Evolutionary conservation across 2,888 invertebrate species (phyloP), one percentile per base, ranked within the genome.

Genomic region (Orchesella flavescens): DNA sequence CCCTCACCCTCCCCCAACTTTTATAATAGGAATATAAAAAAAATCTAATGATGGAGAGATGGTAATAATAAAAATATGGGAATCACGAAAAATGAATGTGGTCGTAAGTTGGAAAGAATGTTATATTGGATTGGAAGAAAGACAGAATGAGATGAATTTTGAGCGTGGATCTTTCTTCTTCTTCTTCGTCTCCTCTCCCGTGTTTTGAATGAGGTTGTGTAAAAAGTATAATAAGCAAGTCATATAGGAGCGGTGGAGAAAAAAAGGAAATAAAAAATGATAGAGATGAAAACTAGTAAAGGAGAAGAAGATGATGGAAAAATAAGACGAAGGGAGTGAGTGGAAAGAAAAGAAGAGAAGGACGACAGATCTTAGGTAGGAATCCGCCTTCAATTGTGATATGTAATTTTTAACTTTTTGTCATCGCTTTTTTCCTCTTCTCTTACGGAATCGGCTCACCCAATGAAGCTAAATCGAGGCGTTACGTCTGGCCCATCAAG

Each of bases 351-450:
- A 69, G 81, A 81, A 68, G 83, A 81, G 76, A 82, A 82, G 81
- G 86, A 86, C 82, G 86, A 88, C 87, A 87, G 86, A 86, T 87
- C 85, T 83, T 83, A 86, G 86, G 86, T 86, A 86, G 85, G 88
- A 88, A 88, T 88, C 88, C 88, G 88, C 88, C 88, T 88, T 88
- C 87, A 87, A 87, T 88, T 88, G 87, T 87, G 88, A 88, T 87
- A 86, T 86, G 87, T 88, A 88, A 87, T 88, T 88, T 88, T 88
- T 85, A 87, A 87, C 87, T 88, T 88, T 88, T 88, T 88, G 88
- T 88, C 88, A 88, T 88, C 88, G 86, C 87, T 86, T 86, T 88
- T 87, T 87, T 87, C 84, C 84, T 85, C 85, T 86, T 74, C 84
- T 87, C 85, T 85, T 82, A 84, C 84, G 82, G 83, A 84, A 83